These are phyloP conservation scores for Halesus radiatus DNA, from an alignment of 1,140 invertebrate genomes.

Conservation along the genomic window DNA sequence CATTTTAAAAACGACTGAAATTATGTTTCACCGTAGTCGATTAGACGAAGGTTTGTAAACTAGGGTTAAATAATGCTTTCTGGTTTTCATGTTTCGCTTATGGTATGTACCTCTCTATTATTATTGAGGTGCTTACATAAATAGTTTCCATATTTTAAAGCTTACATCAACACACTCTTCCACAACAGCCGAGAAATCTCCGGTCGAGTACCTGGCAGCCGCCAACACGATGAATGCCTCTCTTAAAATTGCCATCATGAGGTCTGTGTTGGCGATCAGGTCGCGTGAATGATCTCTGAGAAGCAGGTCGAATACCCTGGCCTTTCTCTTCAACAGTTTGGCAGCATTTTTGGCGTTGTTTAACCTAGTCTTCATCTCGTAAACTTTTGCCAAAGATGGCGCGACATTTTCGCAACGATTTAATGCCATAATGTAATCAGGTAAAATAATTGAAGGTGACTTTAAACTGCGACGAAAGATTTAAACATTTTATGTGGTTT, in stretches of 20 bases:
- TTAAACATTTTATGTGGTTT: neutral
- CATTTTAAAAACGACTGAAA: too few relatives aligned
- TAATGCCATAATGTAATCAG: neutral
- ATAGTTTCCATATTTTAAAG: neutral
- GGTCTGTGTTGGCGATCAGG: neutral
- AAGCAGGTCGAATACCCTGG: slow-evolving; percentile 19
- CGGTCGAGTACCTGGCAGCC: slow-evolving; percentile 22
- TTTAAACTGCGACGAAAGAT: neutral
- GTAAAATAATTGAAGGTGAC: neutral
- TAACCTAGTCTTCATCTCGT: slow-evolving; percentile 18
- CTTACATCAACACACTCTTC: slow-evolving; percentile 29
- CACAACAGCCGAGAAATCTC: slow-evolving; percentile 15
- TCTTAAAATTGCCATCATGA: slow-evolving; percentile 13
- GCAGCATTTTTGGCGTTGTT: slow-evolving; percentile 28
- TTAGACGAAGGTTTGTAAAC: too few relatives aligned
- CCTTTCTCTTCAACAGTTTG: slow-evolving; percentile 24
- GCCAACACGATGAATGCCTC: slow-evolving; percentile 34
- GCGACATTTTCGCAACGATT: slow-evolving; percentile 1
- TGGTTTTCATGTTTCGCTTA: too few relatives aligned
- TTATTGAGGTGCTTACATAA: neutral
- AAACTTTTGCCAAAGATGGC: slow-evolving; percentile 14
- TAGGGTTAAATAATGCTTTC: too few relatives aligned
- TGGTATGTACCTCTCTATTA: too few relatives aligned
- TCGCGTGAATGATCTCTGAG: slow-evolving; percentile 17
- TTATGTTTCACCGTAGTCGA: too few relatives aligned